phyloP scores from a whole-genome alignment of 1,140 invertebrate species.

The Hesperophylax magnus region DNA sequence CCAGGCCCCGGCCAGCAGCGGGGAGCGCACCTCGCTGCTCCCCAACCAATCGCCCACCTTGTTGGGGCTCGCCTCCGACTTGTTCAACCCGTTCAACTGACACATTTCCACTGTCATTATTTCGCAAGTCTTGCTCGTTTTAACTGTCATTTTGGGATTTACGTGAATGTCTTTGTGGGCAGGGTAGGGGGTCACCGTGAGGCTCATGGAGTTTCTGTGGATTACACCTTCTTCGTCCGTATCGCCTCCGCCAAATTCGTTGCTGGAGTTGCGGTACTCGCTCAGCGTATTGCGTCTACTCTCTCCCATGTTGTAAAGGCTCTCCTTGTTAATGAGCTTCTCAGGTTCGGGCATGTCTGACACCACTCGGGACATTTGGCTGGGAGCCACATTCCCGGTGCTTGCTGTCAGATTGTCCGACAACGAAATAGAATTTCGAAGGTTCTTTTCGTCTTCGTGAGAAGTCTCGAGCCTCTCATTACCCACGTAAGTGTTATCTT shows the following conservation, averaged over 20 bases:
- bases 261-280: slow-evolving; percentile 64
- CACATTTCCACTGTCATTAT: slow-evolving; percentile 28
- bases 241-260: slow-evolving; percentile 61
- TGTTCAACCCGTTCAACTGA: slow-evolving; percentile 41
- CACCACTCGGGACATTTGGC: slow-evolving; percentile 64
- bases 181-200: slow-evolving; percentile 52
- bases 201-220: slow-evolving; percentile 55
- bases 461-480: slow-evolving; percentile 42
- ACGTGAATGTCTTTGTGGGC: slow-evolving; percentile 69
- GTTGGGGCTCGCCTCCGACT: not conserved
- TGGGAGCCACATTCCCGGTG: slow-evolving; percentile 63
- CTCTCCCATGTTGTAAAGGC: slow-evolving; percentile 55
- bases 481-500: slow-evolving; percentile 48
- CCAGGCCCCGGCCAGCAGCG: slow-evolving; percentile 29
- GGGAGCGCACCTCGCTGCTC: slow-evolving; percentile 25
- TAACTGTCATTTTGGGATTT: slow-evolving; percentile 68
- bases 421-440: slow-evolving; percentile 58
- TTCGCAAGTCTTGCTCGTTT: slow-evolving; percentile 39
- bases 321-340: slow-evolving; percentile 55
- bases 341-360: slow-evolving; percentile 59
- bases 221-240: slow-evolving; percentile 55
- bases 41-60: not conserved
- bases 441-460: slow-evolving; percentile 51
- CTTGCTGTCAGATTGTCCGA: slow-evolving; percentile 62
- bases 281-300: slow-evolving; percentile 60